phyloP scores from a whole-genome alignment of 2,113 vertebrate species.

The Elaphurus davidianus region DNA sequence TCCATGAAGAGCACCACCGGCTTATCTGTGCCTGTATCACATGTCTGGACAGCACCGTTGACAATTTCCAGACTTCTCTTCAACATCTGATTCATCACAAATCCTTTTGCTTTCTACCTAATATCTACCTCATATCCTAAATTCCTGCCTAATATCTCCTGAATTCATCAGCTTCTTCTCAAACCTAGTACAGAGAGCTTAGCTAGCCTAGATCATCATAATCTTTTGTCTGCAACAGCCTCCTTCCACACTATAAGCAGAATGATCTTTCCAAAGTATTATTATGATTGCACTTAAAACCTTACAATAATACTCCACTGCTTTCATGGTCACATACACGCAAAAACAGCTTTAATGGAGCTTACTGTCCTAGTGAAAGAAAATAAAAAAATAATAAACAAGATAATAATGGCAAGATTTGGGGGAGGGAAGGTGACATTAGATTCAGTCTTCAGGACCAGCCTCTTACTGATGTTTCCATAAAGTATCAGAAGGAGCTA shows the following conservation, averaged over 20 bases:
- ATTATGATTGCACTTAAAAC: not conserved
- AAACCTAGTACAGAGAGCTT: not conserved
- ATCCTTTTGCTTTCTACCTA: not conserved
- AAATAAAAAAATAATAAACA: constrained; percentile 8
- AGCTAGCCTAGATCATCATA: not conserved
- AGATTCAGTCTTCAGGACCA: not conserved
- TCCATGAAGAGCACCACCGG: not conserved
- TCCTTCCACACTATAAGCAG: not conserved
- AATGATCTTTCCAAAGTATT: not conserved
- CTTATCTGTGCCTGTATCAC: not conserved
- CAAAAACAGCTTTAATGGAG: not conserved
- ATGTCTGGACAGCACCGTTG: not conserved
- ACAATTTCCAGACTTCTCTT: not conserved
- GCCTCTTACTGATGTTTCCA: not conserved
- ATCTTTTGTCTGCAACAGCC: not conserved
- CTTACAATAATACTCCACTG: not conserved
- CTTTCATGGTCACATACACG: not conserved
- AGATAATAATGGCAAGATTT: not conserved
- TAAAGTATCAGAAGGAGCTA: not conserved
- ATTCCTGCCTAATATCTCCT: not conserved
- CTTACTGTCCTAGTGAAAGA: not conserved
- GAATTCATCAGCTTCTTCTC: not conserved
- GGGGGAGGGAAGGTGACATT: not conserved
- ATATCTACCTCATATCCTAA: not conserved
- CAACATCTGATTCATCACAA: not conserved